These are phyloP conservation scores for Falco novaeseelandiae DNA, from an alignment of 2,797 vertebrate genomes.

Conservation along the genomic window DNA sequence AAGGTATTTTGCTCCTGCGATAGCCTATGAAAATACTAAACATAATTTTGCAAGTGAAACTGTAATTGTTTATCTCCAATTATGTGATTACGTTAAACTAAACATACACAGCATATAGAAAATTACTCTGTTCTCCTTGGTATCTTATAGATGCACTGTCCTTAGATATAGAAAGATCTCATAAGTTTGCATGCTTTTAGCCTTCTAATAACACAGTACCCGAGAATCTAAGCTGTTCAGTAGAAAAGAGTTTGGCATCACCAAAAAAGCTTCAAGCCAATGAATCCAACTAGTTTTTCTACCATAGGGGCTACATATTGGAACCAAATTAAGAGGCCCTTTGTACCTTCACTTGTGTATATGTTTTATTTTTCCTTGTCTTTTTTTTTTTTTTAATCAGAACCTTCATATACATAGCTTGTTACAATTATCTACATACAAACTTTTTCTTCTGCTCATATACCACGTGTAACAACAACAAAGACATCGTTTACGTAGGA, in stretches of 20 bases:
- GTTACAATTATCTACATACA: background rate
- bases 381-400: background rate
- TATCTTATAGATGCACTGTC: background rate
- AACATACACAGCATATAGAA: background rate
- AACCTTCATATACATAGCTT: background rate
- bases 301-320: background rate
- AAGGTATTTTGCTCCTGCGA: background rate
- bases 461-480: background rate
- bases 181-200: background rate
- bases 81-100: background rate
- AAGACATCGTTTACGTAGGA: background rate
- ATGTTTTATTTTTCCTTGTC: background rate
- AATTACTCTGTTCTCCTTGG: background rate
- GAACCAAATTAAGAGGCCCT: background rate
- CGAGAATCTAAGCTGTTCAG: background rate
- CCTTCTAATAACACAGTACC: background rate
- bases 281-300: background rate
- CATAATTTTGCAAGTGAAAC: background rate
- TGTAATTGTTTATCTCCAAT: background rate
- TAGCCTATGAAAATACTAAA: slow-evolving; percentile 20
- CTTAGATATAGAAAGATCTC: background rate
- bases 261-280: background rate
- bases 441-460: background rate
- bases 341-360: background rate
- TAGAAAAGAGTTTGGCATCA: background rate